Base-by-base conservation (phyloP, 2,888 invertebrate species). In the Lasioglossum vierecki region DNA sequence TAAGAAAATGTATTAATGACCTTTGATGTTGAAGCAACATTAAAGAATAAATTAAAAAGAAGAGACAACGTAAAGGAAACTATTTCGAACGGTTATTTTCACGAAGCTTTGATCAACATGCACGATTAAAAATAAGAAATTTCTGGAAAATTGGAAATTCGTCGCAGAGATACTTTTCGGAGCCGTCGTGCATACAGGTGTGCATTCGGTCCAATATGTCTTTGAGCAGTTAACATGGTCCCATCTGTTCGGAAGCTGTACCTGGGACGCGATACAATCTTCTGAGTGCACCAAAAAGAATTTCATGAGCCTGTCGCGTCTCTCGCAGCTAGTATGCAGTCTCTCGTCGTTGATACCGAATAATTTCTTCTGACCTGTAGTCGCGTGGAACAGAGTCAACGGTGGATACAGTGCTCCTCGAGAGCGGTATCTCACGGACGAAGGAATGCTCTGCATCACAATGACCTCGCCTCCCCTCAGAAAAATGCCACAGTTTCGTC, bases 251-350 rank as follows among this genome's bases (percentile, higher is more conserved):
- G 22, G 22, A 22, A 22, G 53, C 53, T 53, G 53, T 53, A 53
- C 53, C 53, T 53, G 53, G 53, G 53, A 8, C 53, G 53, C 53
- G 53, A 53, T 53, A 53, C 53, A 53, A 53, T 66, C 63, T 30
- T 35, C 63, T 66, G 63, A 30, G 63, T 66, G 63, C 63, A 35
- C 22, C 63, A 15, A 66, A 66, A 66, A 66, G 63, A 66, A 66
- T 66, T 66, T 66, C 63, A 66, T 35, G 30, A 66, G 30, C 30
- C 30, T 18, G 63, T 9, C 30, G 15, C 15, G 13, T 30, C 6
- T 66, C 30, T 18, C 30, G 6, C 30, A 1, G 5, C 63, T 15
- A 63, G 6, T 66, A 66, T 18, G 30, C 30, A 30, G 66, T 22
- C 66, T 15, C 35, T 3, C 15, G 9, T 35, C 35, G 66, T 66